A percentile compares a stretch with the other conserved stretches of the same genome.
Conservation (phyloP, 2,797 vertebrate species). For the Myiotriccus ornatus region DNA sequence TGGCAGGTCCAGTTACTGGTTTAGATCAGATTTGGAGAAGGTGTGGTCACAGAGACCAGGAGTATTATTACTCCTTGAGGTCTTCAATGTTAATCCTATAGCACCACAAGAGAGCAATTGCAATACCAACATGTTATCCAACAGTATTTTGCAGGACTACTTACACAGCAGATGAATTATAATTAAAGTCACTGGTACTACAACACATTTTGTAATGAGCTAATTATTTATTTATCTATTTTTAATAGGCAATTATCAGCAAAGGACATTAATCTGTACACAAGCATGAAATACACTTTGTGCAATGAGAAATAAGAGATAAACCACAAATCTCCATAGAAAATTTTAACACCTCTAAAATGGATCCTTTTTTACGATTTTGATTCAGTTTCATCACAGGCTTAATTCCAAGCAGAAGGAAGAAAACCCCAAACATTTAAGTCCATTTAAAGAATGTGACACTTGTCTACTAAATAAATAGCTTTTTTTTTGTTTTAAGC, state of each 20-base stretch:
- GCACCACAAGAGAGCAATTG: neutral
- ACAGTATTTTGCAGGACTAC: neutral
- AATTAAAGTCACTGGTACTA: constrained; percentile 33
- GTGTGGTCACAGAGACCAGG: neutral
- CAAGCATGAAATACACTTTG: neutral
- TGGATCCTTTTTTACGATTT: neutral
- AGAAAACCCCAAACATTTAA: neutral
- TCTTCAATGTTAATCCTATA: neutral
- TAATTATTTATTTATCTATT: constrained; percentile 38
- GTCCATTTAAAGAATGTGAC: neutral
- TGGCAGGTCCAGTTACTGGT: neutral
- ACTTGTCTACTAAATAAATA: neutral
- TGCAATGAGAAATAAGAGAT: neutral
- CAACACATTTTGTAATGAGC: constrained; percentile 18
- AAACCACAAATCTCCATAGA: neutral
- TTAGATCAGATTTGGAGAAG: neutral
- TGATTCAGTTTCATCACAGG: neutral
- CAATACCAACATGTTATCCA: neutral
- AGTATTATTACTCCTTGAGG: neutral
- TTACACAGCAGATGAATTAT: constrained; percentile 7
- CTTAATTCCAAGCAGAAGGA: neutral
- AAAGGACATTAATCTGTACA: constrained; percentile 26
- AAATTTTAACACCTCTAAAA: neutral
- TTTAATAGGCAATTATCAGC: constrained; percentile 28
- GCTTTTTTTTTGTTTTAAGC: neutral